Base-by-base conservation (phyloP, 2,113 vertebrate genomes). In the Nestor notabilis region DNA sequence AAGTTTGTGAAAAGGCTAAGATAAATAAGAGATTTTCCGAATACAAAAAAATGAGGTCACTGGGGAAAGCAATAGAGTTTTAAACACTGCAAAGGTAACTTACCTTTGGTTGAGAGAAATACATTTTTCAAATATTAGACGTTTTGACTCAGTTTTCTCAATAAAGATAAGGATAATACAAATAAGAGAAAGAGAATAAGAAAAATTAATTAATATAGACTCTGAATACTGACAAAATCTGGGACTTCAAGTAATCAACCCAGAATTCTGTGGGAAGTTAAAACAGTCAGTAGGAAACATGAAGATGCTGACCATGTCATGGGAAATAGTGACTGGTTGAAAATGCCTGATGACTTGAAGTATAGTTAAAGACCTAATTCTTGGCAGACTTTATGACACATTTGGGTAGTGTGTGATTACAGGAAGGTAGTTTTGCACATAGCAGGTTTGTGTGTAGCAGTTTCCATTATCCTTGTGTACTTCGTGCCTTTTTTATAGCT, bases 1-100 rank as follows among this genome's bases (percentile, higher is more conserved):
- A 87, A 53, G 43, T 71, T 78, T 93, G 35, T 89, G 61, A 1
- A 16, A 90, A 66, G 19, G 47, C 68, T 70, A 70, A 79, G 70
- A 83, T 69, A 90, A 94, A 89, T 60, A 92, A 60, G 70, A 87
- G 49, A 84, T 89, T 95, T 94, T 79, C 77, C 49, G 63, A 95
- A 56, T 58, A 83, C 52, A 89, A 52, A 87, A 91, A 87, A 91
- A 89, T 3, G 5, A 95, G 80, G 75, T 94, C 74, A 89, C 72
- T 58, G n/a, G 84, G 89, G 82, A 94, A 93, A 82, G 61, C 28
- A 90, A 60, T n/a, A 70, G 46, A 70, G 56, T 81, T 91, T 84
- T 78, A 84, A 52, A 77, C 19, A 12, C 50, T 43, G 61, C 80
- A 92, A 86, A 89, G 35, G 69, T 90, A 94, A 89, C 43, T 39